Conservation (phyloP, 1,140 invertebrate species). For the Aphelenchoides besseyi region DNA sequence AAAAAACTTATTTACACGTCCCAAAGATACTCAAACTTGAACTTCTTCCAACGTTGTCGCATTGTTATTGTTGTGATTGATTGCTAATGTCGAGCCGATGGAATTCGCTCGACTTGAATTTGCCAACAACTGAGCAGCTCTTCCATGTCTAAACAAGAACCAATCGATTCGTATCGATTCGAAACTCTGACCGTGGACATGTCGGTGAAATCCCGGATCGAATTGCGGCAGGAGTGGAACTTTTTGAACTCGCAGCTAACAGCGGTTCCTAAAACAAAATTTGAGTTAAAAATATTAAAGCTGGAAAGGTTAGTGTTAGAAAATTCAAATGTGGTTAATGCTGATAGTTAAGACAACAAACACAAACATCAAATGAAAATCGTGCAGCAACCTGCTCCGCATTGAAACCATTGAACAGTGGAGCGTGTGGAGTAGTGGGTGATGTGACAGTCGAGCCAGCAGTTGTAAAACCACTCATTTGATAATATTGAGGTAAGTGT, state of each 20-base stretch:
- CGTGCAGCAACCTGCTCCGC: neutral
- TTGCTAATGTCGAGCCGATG: neutral
- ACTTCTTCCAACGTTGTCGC: conserved; percentile 52
- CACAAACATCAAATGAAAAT: conserved; percentile 16
- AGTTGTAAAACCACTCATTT: neutral
- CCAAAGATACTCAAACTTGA: conserved; percentile 50
- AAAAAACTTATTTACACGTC: no score
- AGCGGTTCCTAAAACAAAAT: conserved; percentile 51
- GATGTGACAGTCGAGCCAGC: neutral
- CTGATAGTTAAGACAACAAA: neutral
- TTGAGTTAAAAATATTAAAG: conserved; percentile 2
- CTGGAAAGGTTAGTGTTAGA: neutral
- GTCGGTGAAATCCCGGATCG: conserved; percentile 56
- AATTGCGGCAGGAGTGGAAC: conserved; percentile 47
- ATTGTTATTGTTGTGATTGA: conserved; percentile 23
- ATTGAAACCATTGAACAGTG: neutral
- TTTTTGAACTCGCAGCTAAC: conserved; percentile 53
- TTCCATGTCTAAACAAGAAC: conserved; percentile 46
- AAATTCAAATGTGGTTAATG: conserved; percentile 8
- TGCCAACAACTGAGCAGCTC: conserved; percentile 52
- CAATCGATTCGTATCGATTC: no score
- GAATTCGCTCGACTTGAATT: conserved; percentile 30
- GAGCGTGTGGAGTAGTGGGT: neutral
- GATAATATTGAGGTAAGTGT: conserved; percentile 5
- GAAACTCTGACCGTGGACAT: conserved; percentile 45